Evolutionary conservation across 64 coral and sea anemone genomes (phyloP).

Genomic region (Dendrophyllia cribrosa): DNA sequence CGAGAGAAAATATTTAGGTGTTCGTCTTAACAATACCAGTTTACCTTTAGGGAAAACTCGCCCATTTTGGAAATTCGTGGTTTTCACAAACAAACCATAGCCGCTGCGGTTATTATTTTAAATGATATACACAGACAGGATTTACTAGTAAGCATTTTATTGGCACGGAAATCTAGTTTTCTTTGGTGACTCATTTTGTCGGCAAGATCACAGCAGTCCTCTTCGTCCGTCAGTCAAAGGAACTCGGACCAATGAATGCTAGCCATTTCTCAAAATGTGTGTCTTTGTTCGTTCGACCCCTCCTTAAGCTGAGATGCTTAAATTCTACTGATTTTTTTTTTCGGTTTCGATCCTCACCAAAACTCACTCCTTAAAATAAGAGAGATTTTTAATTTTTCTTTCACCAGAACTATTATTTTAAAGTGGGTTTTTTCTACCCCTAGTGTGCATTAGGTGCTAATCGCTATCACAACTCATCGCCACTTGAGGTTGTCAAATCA

Average conservation of each 20-base stretch:
- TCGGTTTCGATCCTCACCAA: slow-evolving; percentile 58
- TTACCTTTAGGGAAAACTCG: slow-evolving; percentile 1
- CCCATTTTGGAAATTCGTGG: background rate
- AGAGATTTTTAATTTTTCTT: slow-evolving; percentile 64
- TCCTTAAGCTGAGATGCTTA: slow-evolving; percentile 76
- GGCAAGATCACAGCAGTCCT: slow-evolving; percentile 76
- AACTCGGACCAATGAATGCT: slow-evolving; percentile 29
- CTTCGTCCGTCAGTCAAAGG: slow-evolving; percentile 41
- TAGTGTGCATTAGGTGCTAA: slow-evolving; percentile 99
- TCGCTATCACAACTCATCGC: slow-evolving; percentile 95
- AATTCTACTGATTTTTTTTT: slow-evolving; percentile 21
- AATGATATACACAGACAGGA: background rate
- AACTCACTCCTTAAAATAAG: slow-evolving; percentile 43
- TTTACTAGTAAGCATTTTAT: slow-evolving; percentile 1
- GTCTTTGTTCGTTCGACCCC: slow-evolving; percentile 78
- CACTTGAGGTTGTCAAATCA: slow-evolving; percentile 96
- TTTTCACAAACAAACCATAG: slow-evolving; percentile 14
- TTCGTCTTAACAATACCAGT: background rate
- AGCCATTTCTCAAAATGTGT: slow-evolving; percentile 62
- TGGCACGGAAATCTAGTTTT: slow-evolving; percentile 37
- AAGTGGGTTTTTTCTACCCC: slow-evolving; percentile 49
- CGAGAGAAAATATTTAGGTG: slow-evolving; percentile 51
- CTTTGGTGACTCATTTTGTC: slow-evolving; percentile 58
- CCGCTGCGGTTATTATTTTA: background rate
- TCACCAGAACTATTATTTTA: slow-evolving; percentile 70